These are phyloP conservation scores for Acipenser ruthenus DNA, from an alignment of 2,797 vertebrate species.

Conservation along the genomic window DNA sequence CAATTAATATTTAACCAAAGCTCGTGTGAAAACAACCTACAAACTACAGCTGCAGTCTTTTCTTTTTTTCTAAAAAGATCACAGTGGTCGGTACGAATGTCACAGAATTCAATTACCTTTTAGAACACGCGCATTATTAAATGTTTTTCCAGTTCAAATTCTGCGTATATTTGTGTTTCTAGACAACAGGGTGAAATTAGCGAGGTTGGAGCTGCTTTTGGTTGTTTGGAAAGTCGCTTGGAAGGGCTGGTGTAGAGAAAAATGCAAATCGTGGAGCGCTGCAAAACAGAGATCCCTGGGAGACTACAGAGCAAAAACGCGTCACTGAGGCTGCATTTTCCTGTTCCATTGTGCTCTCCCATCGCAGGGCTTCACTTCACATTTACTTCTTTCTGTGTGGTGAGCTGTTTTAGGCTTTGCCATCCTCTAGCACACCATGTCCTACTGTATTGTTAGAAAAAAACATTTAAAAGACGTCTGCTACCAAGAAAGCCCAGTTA, in stretches of 20 bases:
- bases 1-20: no score
- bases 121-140: constrained; percentile 4
- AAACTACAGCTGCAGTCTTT: no score
- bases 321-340: constrained; percentile 33
- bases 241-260: constrained; percentile 47
- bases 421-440: no score
- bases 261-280: constrained; percentile 62
- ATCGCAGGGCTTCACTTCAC: constrained; percentile 14
- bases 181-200: constrained; percentile 9
- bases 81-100: no score
- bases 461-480: background rate
- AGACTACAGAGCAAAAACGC: constrained; percentile 42
- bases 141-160: background rate
- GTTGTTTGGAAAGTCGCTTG: constrained; percentile 39
- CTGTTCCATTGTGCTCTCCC: constrained; percentile 20
- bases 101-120: no score
- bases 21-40: no score
- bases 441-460: background rate
- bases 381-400: constrained; percentile 12
- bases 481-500: background rate
- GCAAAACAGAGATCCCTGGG: constrained; percentile 60
- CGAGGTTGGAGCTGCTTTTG: constrained; percentile 12
- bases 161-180: background rate
- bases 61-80: no score
- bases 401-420: constrained; percentile 7